Evolutionary conservation across 2,797 vertebrate species (phyloP).

Genomic region (Hozukius guyotensis): DNA sequence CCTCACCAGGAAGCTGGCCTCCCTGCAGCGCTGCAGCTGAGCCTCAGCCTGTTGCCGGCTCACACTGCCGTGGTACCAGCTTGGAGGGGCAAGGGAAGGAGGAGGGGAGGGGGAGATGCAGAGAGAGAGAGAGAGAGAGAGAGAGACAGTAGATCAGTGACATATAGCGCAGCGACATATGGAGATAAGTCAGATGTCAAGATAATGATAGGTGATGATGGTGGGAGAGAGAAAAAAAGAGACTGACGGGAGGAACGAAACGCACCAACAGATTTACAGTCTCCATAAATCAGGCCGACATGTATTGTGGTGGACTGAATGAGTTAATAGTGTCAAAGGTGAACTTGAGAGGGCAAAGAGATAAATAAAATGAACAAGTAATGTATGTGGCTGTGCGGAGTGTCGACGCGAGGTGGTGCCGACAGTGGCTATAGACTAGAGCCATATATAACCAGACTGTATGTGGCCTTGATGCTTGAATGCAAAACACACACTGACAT

Average conservation of each 20-base stretch:
- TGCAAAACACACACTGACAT: constrained; percentile 47
- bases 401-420: constrained; percentile 30
- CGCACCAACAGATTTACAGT: constrained; percentile 2
- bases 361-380: constrained; percentile 15
- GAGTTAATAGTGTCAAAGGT: constrained; percentile 30
- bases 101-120: background rate
- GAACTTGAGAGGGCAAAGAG: constrained; percentile 13
- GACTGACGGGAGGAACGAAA: constrained; percentile 4
- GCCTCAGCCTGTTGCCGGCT: constrained; percentile 92
- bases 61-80: constrained; percentile 92
- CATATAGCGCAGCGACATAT: constrained; percentile 58
- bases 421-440: constrained; percentile 44
- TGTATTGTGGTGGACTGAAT: background rate
- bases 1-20: constrained; percentile 95
- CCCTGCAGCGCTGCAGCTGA: constrained; percentile 90
- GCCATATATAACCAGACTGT: constrained; percentile 41
- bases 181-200: constrained; percentile 61
- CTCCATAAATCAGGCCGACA: constrained; percentile 19
- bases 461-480: constrained; percentile 8
- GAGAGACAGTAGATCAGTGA: constrained; percentile 56
- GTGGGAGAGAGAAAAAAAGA: background rate
- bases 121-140: constrained; percentile 48
- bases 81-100: constrained; percentile 44
- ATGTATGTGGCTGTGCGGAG: background rate
- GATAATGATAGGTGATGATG: constrained; percentile 40